phyloP scores from a whole-genome alignment of 1,140 invertebrate genomes.

The Pseudomyrmex flavicornis region DNA sequence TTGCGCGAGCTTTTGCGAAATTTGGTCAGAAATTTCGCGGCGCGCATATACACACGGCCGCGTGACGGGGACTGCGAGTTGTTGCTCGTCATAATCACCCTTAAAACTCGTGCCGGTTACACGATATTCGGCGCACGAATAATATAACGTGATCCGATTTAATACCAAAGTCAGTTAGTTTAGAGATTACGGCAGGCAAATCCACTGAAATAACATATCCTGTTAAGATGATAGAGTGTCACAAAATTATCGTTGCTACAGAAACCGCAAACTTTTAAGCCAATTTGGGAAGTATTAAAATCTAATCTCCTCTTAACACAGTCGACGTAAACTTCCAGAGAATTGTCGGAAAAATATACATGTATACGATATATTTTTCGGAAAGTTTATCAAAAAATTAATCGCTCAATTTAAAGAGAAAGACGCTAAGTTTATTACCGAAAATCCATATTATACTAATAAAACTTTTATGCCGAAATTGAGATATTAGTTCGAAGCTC shows the following conservation, averaged over 20 bases:
- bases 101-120: slow-evolving; percentile 29
- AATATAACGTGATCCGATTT: slow-evolving; percentile 41
- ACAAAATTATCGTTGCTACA: neutral
- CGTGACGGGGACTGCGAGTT: too few species aligned
- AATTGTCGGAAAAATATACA: too few species aligned
- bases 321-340: too few species aligned
- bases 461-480: neutral
- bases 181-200: slow-evolving; percentile 25
- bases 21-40: too few species aligned
- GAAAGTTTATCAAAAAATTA: too few species aligned
- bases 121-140: slow-evolving; percentile 30
- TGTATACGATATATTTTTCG: too few species aligned
- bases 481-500: neutral
- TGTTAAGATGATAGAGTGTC: slow-evolving; percentile 26
- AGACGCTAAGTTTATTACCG: neutral
- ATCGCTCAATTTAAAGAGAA: too few species aligned
- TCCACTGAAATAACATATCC: slow-evolving; percentile 33
- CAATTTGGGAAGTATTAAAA: neutral
- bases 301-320: too few species aligned
- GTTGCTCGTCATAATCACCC: slow-evolving; percentile 15
- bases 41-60: too few species aligned
- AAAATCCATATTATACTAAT: neutral
- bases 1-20: too few species aligned
- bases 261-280: slow-evolving; percentile 11
- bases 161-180: slow-evolving; percentile 43